phyloP scores from a whole-genome alignment of 2,113 vertebrate species.

The Notothenia rossii region DNA sequence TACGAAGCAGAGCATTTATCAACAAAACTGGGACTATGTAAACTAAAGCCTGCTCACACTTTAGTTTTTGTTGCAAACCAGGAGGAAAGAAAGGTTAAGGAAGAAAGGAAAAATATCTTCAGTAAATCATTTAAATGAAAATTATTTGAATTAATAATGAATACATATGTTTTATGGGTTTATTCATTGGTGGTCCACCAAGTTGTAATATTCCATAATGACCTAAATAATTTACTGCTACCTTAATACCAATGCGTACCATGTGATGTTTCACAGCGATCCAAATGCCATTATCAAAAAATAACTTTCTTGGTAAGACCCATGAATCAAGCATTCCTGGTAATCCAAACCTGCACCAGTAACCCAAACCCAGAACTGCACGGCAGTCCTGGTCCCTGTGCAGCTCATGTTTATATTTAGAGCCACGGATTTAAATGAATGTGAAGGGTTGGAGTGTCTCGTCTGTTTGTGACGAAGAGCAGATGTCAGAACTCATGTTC shows the following conservation, averaged over 20 bases:
- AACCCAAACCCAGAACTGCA: constrained; percentile 17
- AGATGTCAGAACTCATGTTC: neutral
- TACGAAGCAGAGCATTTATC: neutral
- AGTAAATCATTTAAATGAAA: neutral
- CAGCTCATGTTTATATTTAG: constrained; percentile 62
- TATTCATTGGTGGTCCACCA: neutral
- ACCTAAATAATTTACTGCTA: neutral
- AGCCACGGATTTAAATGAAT: constrained; percentile 26
- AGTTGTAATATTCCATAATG: neutral
- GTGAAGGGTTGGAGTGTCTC: neutral
- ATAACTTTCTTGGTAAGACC: constrained; percentile 27
- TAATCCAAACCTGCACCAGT: constrained; percentile 27
- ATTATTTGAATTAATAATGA: neutral
- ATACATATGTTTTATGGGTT: neutral
- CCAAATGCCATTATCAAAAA: constrained; percentile 23
- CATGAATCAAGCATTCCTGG: constrained; percentile 26
- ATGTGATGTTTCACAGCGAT: neutral
- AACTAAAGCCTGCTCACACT: neutral
- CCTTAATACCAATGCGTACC: neutral
- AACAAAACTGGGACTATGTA: neutral
- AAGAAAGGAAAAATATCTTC: constrained; percentile 3
- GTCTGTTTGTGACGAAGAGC: constrained; percentile 15
- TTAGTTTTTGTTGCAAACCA: constrained; percentile 19
- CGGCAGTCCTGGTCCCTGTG: constrained; percentile 40
- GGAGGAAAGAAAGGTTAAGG: neutral